These are phyloP conservation scores for Thalassarche chlororhynchos DNA, from an alignment of 2,113 vertebrate species.

Conservation along the genomic window DNA sequence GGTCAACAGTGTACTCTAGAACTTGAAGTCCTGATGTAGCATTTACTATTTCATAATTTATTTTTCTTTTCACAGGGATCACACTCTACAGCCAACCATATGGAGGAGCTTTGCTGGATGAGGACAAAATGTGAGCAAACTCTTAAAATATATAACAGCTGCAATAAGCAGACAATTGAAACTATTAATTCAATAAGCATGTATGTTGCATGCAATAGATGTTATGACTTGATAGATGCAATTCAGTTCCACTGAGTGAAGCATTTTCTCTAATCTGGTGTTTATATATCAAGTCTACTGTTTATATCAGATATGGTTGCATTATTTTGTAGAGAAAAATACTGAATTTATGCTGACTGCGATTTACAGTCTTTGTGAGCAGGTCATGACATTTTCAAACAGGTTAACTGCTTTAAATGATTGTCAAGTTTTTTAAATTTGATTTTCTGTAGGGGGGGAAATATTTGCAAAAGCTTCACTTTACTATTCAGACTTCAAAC, in stretches of 20 bases:
- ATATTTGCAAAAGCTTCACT: not conserved
- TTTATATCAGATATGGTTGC: not conserved
- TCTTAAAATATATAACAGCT: not conserved
- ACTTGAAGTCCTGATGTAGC: not conserved
- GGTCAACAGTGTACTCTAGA: not conserved
- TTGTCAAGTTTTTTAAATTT: not conserved
- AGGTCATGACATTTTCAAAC: not conserved
- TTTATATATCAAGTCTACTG: not conserved
- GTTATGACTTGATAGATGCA: not conserved
- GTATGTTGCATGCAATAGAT: not conserved
- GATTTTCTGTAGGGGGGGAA: not conserved
- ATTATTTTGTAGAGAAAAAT: not conserved
- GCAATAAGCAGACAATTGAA: not conserved
- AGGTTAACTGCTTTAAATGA: not conserved
- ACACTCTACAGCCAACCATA: constrained; percentile 75
- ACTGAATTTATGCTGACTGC: not conserved
- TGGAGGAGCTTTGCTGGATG: constrained; percentile 69
- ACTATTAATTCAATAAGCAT: not conserved
- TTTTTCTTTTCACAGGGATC: constrained; percentile 63
- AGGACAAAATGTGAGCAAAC: constrained; percentile 78
- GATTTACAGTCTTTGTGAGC: not conserved
- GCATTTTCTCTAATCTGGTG: not conserved
- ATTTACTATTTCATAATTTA: not conserved
- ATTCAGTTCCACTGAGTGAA: not conserved
- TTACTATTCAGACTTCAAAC: not conserved